These are phyloP conservation scores for Drosophila melanocephala DNA, from an alignment of 2,888 invertebrate species.

Conservation along the genomic window DNA sequence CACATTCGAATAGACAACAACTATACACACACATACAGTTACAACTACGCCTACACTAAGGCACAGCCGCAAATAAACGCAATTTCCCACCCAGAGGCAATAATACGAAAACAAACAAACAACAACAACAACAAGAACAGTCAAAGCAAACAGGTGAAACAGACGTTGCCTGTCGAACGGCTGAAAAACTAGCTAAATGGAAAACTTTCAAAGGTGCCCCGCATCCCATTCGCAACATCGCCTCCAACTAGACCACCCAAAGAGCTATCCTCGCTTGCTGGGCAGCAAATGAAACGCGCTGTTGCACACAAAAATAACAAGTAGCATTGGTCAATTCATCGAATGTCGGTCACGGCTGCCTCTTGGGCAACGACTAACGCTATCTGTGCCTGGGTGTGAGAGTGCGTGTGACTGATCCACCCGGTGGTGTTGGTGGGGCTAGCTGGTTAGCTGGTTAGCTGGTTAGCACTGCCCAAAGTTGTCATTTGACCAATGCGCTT, in stretches of 20 bases:
- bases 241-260: not conserved
- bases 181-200: conserved; percentile 48
- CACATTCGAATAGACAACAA: conserved; percentile 31
- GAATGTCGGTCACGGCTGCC: conserved; percentile 76
- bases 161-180: conserved; percentile 62
- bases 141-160: conserved; percentile 52
- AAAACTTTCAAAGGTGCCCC: conserved; percentile 48
- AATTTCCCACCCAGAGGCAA: conserved; percentile 61
- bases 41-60: conserved; percentile 1
- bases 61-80: conserved; percentile 49
- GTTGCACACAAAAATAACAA: conserved; percentile 80
- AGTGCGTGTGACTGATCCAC: not conserved
- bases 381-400: not conserved
- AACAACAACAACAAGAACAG: conserved; percentile 29
- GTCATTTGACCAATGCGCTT: conserved; percentile 22
- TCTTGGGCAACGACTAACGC: conserved; percentile 32
- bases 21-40: conserved; percentile 19
- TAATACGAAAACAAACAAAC: conserved; percentile 66
- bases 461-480: conserved; percentile 46
- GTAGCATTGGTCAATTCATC: conserved; percentile 78
- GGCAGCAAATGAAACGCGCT: conserved; percentile 72
- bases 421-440: conserved; percentile 4
- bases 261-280: conserved; percentile 1
- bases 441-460: conserved; percentile 30
- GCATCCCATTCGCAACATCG: not conserved